Conservation (phyloP, 1,140 invertebrate species). For the Pseudachorutes palmiensis region DNA sequence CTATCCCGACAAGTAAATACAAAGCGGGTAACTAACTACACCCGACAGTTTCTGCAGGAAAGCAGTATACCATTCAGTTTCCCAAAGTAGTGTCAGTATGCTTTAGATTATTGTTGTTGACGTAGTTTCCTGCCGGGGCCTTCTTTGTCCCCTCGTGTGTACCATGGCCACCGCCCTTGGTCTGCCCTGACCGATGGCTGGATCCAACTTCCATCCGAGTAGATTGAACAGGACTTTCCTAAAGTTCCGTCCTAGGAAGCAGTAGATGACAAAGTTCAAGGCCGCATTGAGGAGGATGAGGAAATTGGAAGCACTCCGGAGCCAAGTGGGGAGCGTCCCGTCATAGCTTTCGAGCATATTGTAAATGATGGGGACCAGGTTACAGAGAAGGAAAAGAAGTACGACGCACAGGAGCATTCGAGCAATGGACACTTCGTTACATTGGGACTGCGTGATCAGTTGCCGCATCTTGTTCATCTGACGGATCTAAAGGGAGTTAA, state of each 20-base stretch:
- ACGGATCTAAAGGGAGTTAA: conserved; percentile 57
- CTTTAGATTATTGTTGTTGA: too few relatives aligned
- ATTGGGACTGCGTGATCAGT: conserved; percentile 65
- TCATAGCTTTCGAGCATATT: conserved; percentile 77
- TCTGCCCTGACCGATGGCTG: too few relatives aligned
- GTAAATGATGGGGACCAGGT: conserved; percentile 75
- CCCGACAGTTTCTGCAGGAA: too few relatives aligned
- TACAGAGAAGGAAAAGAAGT: conserved; percentile 83
- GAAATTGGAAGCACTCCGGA: conserved; percentile 55
- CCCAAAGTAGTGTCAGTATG: too few relatives aligned
- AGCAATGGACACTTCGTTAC: conserved; percentile 77
- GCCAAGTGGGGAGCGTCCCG: conserved; percentile 29
- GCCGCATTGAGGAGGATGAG: conserved; percentile 92
- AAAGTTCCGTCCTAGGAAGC: conserved; percentile 93
- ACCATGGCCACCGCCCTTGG: too few relatives aligned
- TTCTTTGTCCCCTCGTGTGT: too few relatives aligned
- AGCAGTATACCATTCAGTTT: too few relatives aligned
- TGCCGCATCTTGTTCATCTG: conserved; percentile 71
- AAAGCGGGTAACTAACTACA: too few relatives aligned
- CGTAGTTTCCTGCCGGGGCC: too few relatives aligned
- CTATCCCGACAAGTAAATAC: too few relatives aligned
- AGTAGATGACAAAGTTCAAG: conserved; percentile 94
- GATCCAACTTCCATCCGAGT: background rate
- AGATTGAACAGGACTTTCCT: background rate
- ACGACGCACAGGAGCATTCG: conserved; percentile 90